phyloP scores from a whole-genome alignment of 2,888 invertebrate genomes.

The Ceriagrion tenellum region DNA sequence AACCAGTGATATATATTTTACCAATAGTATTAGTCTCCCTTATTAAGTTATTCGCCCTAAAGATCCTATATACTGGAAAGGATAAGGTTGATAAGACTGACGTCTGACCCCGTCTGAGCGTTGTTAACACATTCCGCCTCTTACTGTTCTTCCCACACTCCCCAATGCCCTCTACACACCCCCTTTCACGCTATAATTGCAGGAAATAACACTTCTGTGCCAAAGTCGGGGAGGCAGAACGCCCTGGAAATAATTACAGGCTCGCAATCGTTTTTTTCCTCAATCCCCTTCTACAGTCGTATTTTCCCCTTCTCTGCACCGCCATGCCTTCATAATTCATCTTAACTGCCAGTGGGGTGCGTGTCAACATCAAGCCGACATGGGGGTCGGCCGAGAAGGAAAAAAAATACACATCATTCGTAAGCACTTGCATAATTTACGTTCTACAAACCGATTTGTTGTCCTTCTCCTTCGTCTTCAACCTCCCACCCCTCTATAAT shows the following conservation, averaged over 20 bases:
- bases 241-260: constrained; percentile 39
- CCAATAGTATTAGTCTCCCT: too few species aligned
- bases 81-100: not conserved
- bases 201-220: constrained; percentile 33
- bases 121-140: too few species aligned
- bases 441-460: not conserved
- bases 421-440: not conserved
- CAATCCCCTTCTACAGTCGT: too few species aligned
- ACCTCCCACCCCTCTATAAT: not conserved
- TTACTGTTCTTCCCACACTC: not conserved
- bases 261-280: too few species aligned
- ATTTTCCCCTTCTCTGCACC: not conserved
- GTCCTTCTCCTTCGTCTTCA: not conserved
- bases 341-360: not conserved
- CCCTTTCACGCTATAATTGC: not conserved
- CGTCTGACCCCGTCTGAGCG: not conserved
- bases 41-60: too few species aligned
- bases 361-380: not conserved
- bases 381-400: not conserved
- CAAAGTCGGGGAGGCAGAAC: not conserved
- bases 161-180: too few species aligned
- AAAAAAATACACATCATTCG: too few species aligned
- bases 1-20: too few species aligned
- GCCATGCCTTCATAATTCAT: not conserved
- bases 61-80: too few species aligned